phyloP scores from a whole-genome alignment of 2,797 vertebrate genomes.

The Sebastes cheni region DNA sequence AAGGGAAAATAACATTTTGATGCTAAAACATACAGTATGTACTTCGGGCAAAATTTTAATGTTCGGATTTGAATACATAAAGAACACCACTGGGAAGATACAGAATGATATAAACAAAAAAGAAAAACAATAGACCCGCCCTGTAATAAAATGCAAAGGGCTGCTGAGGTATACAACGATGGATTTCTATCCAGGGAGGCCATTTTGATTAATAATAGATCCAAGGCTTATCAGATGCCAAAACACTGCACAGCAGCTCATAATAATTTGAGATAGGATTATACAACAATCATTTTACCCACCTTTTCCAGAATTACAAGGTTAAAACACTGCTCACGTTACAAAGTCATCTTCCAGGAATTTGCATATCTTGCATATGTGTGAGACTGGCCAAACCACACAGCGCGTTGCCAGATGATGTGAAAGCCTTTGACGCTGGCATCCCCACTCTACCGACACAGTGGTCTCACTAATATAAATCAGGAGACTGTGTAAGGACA shows the following conservation, averaged over 20 bases:
- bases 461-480: neutral
- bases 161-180: neutral
- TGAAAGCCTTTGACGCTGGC: rapidly evolving
- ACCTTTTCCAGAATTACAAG: neutral
- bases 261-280: neutral
- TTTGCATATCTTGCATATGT: neutral
- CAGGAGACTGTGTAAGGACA: neutral
- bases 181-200: neutral
- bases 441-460: neutral
- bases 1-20: neutral
- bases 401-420: neutral
- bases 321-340: neutral
- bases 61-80: neutral
- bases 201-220: neutral
- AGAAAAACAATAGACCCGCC: neutral
- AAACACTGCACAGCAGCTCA: neutral
- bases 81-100: neutral
- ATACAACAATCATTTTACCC: neutral
- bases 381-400: neutral
- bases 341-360: neutral
- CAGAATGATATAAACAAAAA: too few species aligned
- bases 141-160: neutral
- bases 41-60: neutral
- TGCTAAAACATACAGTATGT: neutral
- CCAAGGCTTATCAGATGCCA: neutral